Evolutionary conservation across 2,888 invertebrate genomes (phyloP).

Genomic region (Protophormia terraenovae): DNA sequence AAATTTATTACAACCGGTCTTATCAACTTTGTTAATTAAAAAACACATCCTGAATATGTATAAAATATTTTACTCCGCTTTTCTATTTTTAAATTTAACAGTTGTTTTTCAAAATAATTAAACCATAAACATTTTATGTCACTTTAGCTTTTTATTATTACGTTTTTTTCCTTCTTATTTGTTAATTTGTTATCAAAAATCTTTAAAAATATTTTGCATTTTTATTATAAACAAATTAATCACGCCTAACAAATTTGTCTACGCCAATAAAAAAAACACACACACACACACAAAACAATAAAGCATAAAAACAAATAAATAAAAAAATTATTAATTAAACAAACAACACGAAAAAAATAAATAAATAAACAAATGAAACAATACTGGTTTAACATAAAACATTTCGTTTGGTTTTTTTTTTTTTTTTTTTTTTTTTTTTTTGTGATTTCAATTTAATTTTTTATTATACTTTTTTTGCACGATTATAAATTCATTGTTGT

Average conservation of each 20-base stretch:
- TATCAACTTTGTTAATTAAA: too few relatives aligned
- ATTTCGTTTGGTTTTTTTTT: background rate
- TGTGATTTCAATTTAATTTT: too few relatives aligned
- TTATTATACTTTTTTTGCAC: conserved; percentile 33
- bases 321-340: conserved; percentile 50
- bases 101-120: background rate
- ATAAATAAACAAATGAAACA: conserved; percentile 13
- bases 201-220: conserved; percentile 52
- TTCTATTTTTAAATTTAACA: too few relatives aligned
- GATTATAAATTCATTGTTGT: conserved; percentile 74
- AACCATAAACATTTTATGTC: background rate
- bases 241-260: conserved; percentile 65
- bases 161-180: background rate
- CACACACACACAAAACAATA: background rate
- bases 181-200: conserved; percentile 44
- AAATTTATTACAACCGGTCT: too few relatives aligned
- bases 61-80: too few relatives aligned
- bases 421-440: background rate
- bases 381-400: conserved; percentile 26
- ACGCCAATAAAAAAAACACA: conserved; percentile 48
- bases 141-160: background rate
- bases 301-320: background rate
- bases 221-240: conserved; percentile 66
- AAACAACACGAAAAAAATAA: conserved; percentile 7
- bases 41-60: too few relatives aligned